Conservation (phyloP, 2,888 invertebrate species). For the Corythucha ciliata region DNA sequence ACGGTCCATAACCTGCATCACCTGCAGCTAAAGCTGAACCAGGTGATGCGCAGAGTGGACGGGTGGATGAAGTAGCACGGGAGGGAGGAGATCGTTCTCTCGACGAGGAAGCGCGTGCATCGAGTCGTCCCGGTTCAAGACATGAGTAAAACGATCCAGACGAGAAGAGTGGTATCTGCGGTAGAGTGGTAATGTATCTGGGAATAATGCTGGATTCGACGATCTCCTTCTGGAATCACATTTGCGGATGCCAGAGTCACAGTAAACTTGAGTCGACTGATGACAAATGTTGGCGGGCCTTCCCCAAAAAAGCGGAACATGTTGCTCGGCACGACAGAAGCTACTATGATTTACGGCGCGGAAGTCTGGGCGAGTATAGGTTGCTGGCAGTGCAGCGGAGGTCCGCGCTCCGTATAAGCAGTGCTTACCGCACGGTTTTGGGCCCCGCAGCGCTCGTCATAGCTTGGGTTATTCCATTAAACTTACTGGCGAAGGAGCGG, state of each 20-base stretch:
- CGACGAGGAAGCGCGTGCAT: slow-evolving; percentile 26
- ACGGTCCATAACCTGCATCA: slow-evolving; percentile 4
- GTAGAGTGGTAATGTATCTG: slow-evolving; percentile 20
- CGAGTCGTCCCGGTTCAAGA: slow-evolving; percentile 20
- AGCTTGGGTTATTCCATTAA: no score
- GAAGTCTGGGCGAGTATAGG: slow-evolving; percentile 8
- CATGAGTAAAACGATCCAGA: slow-evolving; percentile 16
- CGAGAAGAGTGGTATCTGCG: no score
- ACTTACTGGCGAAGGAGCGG: no score
- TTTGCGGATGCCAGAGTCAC: slow-evolving; percentile 28
- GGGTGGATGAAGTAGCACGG: slow-evolving; percentile 27
- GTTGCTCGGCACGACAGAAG: slow-evolving; percentile 15
- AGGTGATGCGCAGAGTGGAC: slow-evolving; percentile 17
- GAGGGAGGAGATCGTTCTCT: slow-evolving; percentile 29
- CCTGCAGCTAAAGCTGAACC: slow-evolving; percentile 17
- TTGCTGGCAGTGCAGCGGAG: slow-evolving; percentile 7
- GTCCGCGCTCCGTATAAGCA: slow-evolving; percentile 25
- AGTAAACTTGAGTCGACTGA: slow-evolving; percentile 20
- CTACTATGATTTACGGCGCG: background rate
- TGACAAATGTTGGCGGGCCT: slow-evolving; percentile 33
- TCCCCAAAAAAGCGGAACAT: slow-evolving; percentile 20
- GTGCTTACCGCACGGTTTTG: no score
- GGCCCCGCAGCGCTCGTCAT: no score
- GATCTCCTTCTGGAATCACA: slow-evolving; percentile 30
- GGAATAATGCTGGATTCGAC: slow-evolving; percentile 28